Conservation (phyloP, 1,140 invertebrate genomes). For the Trinorchestia longiramus region DNA sequence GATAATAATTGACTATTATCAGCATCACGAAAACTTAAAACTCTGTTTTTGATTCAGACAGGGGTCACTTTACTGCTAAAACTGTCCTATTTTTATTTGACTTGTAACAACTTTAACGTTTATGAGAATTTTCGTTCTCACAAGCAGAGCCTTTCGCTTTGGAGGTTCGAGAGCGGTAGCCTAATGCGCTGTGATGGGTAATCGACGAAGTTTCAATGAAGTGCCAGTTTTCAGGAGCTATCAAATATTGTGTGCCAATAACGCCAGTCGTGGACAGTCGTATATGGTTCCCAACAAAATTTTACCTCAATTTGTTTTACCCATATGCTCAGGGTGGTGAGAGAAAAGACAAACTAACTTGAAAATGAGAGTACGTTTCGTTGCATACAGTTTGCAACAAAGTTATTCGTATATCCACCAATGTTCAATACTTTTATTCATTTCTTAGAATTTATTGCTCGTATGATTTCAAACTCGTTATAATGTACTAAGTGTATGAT, state of each 20-base stretch:
- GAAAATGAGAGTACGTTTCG: not conserved
- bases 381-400: too few species aligned
- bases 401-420: too few species aligned
- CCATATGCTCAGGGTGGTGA: not conserved
- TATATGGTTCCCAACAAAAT: not conserved
- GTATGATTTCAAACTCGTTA: too few species aligned
- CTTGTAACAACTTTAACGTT: not conserved
- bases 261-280: not conserved
- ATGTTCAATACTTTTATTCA: too few species aligned
- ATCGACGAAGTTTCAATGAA: conserved; percentile 1
- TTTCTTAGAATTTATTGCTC: too few species aligned
- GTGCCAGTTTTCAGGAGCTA: not conserved
- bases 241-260: not conserved
- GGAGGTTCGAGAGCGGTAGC: not conserved
- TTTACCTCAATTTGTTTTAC: not conserved
- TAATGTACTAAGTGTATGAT: too few species aligned
- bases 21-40: too few species aligned
- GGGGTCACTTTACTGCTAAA: not conserved
- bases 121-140: not conserved
- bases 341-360: not conserved
- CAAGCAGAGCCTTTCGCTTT: not conserved
- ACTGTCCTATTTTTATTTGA: not conserved
- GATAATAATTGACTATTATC: too few species aligned
- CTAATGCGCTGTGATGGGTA: not conserved
- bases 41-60: too few species aligned